These are phyloP conservation scores for Leptobrachium ailaonicum DNA, from an alignment of 2,113 vertebrate genomes.

Conservation along the genomic window DNA sequence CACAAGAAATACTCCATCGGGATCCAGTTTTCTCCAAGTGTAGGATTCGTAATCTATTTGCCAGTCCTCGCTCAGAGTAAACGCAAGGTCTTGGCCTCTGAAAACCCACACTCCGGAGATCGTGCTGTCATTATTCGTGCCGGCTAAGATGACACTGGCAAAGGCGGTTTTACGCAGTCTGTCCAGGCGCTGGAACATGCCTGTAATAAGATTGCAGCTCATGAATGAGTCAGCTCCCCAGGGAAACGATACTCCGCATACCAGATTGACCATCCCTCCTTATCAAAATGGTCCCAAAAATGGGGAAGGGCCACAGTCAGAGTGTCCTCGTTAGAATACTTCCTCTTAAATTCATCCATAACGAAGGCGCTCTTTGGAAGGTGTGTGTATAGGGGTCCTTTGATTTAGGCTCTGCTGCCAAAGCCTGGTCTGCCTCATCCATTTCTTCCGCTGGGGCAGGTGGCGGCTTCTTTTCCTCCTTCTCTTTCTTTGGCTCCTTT, in stretches of 20 bases:
- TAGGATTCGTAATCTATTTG: slow-evolving; percentile 91
- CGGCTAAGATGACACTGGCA: slow-evolving; percentile 85
- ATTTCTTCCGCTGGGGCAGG: slow-evolving; percentile 75
- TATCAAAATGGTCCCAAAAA: slow-evolving; percentile 88
- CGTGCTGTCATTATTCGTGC: slow-evolving; percentile 77
- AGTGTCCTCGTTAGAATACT: slow-evolving; percentile 91
- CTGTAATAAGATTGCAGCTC: slow-evolving; percentile 96
- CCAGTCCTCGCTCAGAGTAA: slow-evolving; percentile 85
- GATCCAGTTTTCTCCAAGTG: slow-evolving; percentile 83
- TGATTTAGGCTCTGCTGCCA: slow-evolving; percentile 84
- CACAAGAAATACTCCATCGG: slow-evolving; percentile 84
- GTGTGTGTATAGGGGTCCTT: slow-evolving; percentile 89
- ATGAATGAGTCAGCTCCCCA: slow-evolving; percentile 85
- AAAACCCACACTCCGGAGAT: slow-evolving; percentile 91
- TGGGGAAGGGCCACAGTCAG: slow-evolving; percentile 81
- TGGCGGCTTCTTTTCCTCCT: slow-evolving; percentile 77
- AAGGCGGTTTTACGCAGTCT: slow-evolving; percentile 89
- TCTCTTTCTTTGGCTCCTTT: slow-evolving; percentile 73
- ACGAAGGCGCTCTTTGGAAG: slow-evolving; percentile 86
- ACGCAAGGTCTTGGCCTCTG: slow-evolving; percentile 86
- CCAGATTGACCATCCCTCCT: slow-evolving; percentile 88
- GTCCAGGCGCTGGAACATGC: slow-evolving; percentile 92
- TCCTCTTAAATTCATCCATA: slow-evolving; percentile 90
- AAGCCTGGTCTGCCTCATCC: slow-evolving; percentile 82
- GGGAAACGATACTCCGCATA: slow-evolving; percentile 82